Conservation (phyloP, 1,140 invertebrate species). For the Propsilocerus akamusi region DNA sequence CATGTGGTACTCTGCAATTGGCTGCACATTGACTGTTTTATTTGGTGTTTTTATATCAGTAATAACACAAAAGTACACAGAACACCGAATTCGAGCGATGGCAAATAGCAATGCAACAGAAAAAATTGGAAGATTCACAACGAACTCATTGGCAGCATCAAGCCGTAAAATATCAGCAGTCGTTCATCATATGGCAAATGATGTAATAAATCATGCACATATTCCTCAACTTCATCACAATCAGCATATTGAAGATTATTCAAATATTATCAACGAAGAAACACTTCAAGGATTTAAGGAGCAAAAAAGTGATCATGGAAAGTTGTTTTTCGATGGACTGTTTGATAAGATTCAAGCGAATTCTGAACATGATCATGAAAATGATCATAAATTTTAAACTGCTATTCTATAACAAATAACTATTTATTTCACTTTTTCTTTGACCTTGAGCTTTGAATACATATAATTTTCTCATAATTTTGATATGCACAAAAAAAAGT, state of each 20-base stretch:
- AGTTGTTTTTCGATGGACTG: too few species aligned
- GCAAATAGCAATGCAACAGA: not conserved
- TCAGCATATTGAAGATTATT: not conserved
- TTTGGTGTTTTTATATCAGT: slow-evolving; percentile 51
- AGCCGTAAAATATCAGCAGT: not conserved
- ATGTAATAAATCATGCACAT: not conserved
- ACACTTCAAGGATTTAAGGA: too few species aligned
- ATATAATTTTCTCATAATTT: too few species aligned
- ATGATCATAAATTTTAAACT: too few species aligned
- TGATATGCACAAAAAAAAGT: too few species aligned
- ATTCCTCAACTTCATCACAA: not conserved
- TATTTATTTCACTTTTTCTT: too few species aligned
- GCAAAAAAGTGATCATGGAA: too few species aligned
- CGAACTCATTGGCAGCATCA: not conserved
- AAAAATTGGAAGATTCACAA: not conserved
- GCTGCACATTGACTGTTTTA: slow-evolving; percentile 44
- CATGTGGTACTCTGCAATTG: slow-evolving; percentile 55
- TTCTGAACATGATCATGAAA: too few species aligned
- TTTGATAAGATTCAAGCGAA: too few species aligned
- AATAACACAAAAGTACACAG: slow-evolving; percentile 19
- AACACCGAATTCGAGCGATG: not conserved
- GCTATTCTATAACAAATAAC: too few species aligned
- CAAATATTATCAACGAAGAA: not conserved
- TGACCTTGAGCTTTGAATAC: too few species aligned
- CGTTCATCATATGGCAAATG: not conserved